Base-by-base conservation (phyloP, 2,888 invertebrate genomes). In the Octodonta nipae region DNA sequence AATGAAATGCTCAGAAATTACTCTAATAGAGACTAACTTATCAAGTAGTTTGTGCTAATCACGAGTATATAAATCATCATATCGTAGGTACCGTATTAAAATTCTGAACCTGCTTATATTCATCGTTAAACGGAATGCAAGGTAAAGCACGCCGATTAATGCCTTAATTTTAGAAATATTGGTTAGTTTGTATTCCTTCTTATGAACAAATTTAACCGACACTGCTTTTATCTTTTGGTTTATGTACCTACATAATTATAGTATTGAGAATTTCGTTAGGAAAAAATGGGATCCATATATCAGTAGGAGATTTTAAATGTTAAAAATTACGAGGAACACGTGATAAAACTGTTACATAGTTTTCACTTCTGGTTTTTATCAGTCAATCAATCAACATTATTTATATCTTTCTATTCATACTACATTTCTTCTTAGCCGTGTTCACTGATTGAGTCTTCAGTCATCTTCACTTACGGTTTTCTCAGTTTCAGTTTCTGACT, bases 61-160 rank as follows among this genome's bases (percentile, higher is more conserved):
- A 15, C 29, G 28, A 15, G 15, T 31, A 14, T 15, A 6, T 13
- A 15, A 14, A 28, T 35, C 28, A 32, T 36, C 33, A 32, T 33
- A 36, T 12, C 33, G 33, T 16, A 30, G 7, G 13, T 15, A 24
- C 14, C 33, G 13, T 16, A 33, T 13, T 15, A 36, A 17, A 33
- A 29, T 28, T 24, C 24, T 22, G 25, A 35, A 35, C 15, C 26
- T 27, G 11, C 7, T 13, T 26, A 15, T 13, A 10, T 8, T 16
- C 35, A 35, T 30, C 17, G 14, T 26, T n/a, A 26, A 8, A 5
- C 27, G 20, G 20, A 31, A 34, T 30, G 15, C 15, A 24, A 34
- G 10, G 14, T 34, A 30, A 16, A 34, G 30, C n/a, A 34, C 10
- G 5, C 34, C 34, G 20, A 34, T 10, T 11, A 34, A 10, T 16